phyloP scores from a whole-genome alignment of 1,140 invertebrate genomes.

The Diorhabda elongata region DNA sequence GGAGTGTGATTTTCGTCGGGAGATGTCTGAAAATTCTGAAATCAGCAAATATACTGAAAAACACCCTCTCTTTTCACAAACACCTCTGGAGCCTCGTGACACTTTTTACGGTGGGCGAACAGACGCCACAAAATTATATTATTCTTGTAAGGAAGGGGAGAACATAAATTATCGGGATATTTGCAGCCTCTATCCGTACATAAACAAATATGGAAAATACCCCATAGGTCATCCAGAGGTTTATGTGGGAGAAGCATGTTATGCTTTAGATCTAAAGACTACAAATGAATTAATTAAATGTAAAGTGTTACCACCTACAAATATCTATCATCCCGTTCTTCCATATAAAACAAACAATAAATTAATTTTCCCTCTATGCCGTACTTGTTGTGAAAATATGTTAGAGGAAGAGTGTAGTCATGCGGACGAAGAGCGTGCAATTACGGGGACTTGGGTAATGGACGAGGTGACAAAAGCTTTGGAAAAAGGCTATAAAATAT shows the following conservation, averaged over 20 bases:
- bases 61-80: neutral
- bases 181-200: constrained; percentile 40
- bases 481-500: too few species aligned
- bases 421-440: too few species aligned
- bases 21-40: constrained; percentile 5
- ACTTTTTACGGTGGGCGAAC: constrained; percentile 24
- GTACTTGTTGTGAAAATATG: too few species aligned
- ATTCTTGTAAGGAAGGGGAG: constrained; percentile 27
- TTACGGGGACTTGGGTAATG: too few species aligned
- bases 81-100: constrained; percentile 10
- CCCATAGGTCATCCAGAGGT: constrained; percentile 43
- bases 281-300: constrained; percentile 36
- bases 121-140: constrained; percentile 14
- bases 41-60: constrained; percentile 5
- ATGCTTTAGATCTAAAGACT: constrained; percentile 5
- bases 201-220: constrained; percentile 38
- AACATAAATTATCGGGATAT: constrained; percentile 44
- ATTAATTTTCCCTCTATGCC: too few species aligned
- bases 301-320: constrained; percentile 37
- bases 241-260: constrained; percentile 18
- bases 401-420: too few species aligned
- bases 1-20: constrained; percentile 11
- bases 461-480: too few species aligned
- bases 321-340: too few species aligned
- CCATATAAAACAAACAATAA: too few species aligned